Conservation (phyloP, 2,797 vertebrate genomes). For the Gallinago nigripennis region DNA sequence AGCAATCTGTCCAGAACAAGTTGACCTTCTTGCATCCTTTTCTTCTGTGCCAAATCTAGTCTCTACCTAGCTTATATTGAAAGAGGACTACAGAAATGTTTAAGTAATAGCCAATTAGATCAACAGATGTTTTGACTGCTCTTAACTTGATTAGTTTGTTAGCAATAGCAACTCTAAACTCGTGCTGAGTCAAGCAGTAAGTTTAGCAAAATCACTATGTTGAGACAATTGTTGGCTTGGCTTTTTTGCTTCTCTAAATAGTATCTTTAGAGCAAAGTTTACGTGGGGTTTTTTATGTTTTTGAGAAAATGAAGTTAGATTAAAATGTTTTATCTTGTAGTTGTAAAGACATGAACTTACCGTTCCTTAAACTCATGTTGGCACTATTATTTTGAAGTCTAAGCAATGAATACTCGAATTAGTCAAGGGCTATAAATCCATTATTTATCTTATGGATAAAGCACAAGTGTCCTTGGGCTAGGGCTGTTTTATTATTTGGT, state of each 20-base stretch:
- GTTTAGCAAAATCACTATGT: neutral
- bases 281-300: neutral
- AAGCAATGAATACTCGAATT: neutral
- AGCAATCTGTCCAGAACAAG: neutral
- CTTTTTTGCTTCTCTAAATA: neutral
- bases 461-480: neutral
- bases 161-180: neutral
- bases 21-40: neutral
- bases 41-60: neutral
- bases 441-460: neutral
- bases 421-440: neutral
- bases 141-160: neutral
- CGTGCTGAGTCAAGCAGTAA: neutral
- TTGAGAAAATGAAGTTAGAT: neutral
- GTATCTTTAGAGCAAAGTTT: neutral
- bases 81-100: neutral
- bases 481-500: neutral
- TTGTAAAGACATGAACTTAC: neutral
- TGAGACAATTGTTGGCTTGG: neutral
- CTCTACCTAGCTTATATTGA: neutral
- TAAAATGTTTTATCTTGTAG: neutral
- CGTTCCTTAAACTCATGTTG: neutral
- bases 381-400: neutral
- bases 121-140: neutral
- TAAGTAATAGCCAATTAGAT: neutral